These are phyloP conservation scores for Dicrurus megarhynchus DNA, from an alignment of 2,113 vertebrate species.

Conservation along the genomic window DNA sequence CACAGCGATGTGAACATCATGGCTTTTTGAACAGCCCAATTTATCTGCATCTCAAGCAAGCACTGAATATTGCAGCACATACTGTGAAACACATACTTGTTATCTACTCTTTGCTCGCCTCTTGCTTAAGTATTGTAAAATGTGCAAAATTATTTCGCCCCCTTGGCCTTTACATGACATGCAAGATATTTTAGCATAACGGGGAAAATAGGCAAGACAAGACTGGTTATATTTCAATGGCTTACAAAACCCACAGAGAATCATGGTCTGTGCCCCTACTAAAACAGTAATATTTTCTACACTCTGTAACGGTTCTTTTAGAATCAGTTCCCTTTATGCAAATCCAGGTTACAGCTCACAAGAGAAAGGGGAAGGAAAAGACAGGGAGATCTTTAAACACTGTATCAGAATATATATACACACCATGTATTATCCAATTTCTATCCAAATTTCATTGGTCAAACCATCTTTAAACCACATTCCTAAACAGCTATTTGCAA, in stretches of 20 bases:
- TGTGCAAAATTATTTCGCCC: background rate
- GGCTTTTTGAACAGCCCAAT: background rate
- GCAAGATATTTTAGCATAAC: background rate
- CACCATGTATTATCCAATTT: background rate
- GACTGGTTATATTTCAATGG: background rate
- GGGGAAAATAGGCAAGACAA: background rate
- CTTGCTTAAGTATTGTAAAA: background rate
- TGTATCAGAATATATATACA: background rate
- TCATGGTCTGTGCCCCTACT: background rate
- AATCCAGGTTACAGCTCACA: slow-evolving; percentile 32
- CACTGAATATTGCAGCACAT: background rate
- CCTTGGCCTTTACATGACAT: background rate
- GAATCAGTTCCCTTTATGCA: slow-evolving; percentile 61
- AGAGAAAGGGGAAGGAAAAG: slow-evolving; percentile 29
- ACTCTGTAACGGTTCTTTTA: slow-evolving; percentile 42
- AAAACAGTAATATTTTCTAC: background rate
- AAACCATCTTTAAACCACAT: background rate
- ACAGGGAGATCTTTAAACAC: background rate
- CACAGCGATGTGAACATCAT: background rate
- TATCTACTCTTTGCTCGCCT: background rate
- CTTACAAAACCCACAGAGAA: background rate
- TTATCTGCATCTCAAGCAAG: slow-evolving; percentile 8
- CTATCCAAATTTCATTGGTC: background rate
- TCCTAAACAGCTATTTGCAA: background rate
- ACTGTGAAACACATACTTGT: background rate